Base-by-base conservation (phyloP, 1,140 invertebrate genomes). In the Drosophila novamexicana region DNA sequence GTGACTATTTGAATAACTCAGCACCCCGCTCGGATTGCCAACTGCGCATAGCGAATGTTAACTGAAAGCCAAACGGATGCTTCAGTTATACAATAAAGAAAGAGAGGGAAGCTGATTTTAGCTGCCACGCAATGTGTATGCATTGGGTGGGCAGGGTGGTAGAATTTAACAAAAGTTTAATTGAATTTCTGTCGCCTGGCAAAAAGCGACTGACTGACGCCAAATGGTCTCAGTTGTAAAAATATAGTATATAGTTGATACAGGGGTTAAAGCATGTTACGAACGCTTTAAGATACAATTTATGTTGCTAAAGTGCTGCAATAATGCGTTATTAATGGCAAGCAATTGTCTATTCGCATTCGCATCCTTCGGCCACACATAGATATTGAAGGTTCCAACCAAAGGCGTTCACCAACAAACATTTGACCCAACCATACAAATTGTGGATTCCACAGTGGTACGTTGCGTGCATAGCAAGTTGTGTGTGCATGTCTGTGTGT, bases 131-230 rank as follows among this genome's bases (percentile, higher is more conserved):
- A 22, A 37, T 22, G 37, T 16, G 34, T 42, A 7, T 47, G 45
- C 2, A 7, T 22, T 22, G 22, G 22, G 22, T 0, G 22, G 22
- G 22, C 22, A 4, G 22, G 5, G 22, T 29, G 62, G 37, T 6
- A 14, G 44, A 52, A 37, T 59, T 67, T 14, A 57, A 67, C 66
- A 82, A 82, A 82, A 86, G 79, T 83, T 86, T 83, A 86, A 86
- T 88, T 88, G 79, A 86, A 83, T 88, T 77, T 86, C 40, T 64
- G 59, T 77, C 68, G 79, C 72, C 83, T 67, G 49, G 34, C 64
- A 61, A 65, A 53, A 57, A 47, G 56, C 61, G 39, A 37, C 22
- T 50, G 57, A 59, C 58, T 71, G 79, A 81, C 79, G 67, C 69
- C 59, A 84, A 75, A 59, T 52, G 73, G 47, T 50, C 59, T 45